A percentile compares a stretch with the other conserved stretches of the same genome.
phyloP scores from a whole-genome alignment of 1,140 invertebrate species.

The Bathynomus jamesi region DNA sequence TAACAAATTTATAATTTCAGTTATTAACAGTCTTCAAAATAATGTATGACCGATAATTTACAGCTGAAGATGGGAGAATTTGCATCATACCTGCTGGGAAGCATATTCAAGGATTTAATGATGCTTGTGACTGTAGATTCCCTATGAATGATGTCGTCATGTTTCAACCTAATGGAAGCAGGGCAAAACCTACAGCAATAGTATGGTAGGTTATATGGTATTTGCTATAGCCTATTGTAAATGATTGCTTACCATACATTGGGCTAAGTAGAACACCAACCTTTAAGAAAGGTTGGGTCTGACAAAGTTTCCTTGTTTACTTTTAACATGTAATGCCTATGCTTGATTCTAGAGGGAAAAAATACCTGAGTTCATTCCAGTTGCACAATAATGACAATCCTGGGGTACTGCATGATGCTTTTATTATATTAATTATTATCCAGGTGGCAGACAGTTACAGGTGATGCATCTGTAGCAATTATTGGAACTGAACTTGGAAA shows the following conservation, averaged over 20 bases:
- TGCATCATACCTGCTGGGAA: not conserved
- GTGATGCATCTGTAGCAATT: slow-evolving; percentile 56
- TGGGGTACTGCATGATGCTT: too few species aligned
- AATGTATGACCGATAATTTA: too few species aligned
- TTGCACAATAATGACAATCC: not conserved
- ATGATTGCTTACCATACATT: not conserved
- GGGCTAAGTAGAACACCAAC: not conserved
- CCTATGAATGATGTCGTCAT: slow-evolving; percentile 42
- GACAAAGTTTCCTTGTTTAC: not conserved
- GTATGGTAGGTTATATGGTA: slow-evolving; percentile 45
- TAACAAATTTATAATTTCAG: too few species aligned
- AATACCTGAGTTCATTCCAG: not conserved
- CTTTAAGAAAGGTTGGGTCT: not conserved
- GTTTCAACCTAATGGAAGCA: slow-evolving; percentile 39
- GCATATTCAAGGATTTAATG: not conserved
- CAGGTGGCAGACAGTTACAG: slow-evolving; percentile 58
- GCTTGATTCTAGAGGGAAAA: too few species aligned
- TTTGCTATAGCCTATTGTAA: not conserved
- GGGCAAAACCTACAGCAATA: slow-evolving; percentile 46
- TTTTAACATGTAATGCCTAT: too few species aligned
- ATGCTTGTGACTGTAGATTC: not conserved
- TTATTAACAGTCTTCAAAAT: too few species aligned
- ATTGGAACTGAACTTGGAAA: slow-evolving; percentile 63
- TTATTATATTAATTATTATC: too few species aligned
- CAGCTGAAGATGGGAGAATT: not conserved